These are phyloP conservation scores for Adelges cooleyi DNA, from an alignment of 1,140 invertebrate genomes.

Conservation along the genomic window DNA sequence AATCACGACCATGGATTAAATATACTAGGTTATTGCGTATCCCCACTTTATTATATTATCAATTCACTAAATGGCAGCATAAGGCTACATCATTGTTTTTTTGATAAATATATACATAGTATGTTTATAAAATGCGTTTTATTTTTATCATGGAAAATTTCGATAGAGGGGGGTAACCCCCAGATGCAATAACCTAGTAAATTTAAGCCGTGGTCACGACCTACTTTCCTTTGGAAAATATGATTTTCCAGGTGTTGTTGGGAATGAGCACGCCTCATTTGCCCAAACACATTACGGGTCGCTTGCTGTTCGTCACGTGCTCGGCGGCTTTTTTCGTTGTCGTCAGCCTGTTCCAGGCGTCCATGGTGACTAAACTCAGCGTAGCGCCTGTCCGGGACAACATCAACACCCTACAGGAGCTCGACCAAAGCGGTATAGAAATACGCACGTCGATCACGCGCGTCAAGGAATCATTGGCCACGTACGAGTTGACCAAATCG, in stretches of 20 bases:
- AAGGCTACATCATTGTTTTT: too few species aligned
- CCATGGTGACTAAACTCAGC: conserved; percentile 8
- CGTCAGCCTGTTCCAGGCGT: background rate
- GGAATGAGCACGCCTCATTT: background rate
- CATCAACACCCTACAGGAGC: background rate
- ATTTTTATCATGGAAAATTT: too few species aligned
- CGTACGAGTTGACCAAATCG: background rate
- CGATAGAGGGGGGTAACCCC: too few species aligned
- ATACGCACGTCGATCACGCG: background rate
- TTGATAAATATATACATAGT: too few species aligned
- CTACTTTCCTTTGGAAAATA: too few species aligned
- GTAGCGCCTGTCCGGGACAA: background rate
- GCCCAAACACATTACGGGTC: background rate
- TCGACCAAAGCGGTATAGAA: conserved; percentile 3
- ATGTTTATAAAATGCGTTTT: too few species aligned
- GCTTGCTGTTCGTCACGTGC: background rate
- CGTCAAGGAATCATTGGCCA: background rate
- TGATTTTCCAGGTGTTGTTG: background rate
- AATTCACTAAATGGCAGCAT: too few species aligned
- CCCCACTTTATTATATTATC: too few species aligned
- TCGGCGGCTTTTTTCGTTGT: conserved; percentile 5
- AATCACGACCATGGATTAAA: too few species aligned
- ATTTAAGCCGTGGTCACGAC: too few species aligned
- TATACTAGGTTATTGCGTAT: too few species aligned
- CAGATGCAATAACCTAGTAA: too few species aligned